Evolutionary conservation across 30 jellyfish, hydroid and myxozoan species (phyloP), one percentile per base, ranked within the genome.

Genomic region (Mastigias papua): DNA sequence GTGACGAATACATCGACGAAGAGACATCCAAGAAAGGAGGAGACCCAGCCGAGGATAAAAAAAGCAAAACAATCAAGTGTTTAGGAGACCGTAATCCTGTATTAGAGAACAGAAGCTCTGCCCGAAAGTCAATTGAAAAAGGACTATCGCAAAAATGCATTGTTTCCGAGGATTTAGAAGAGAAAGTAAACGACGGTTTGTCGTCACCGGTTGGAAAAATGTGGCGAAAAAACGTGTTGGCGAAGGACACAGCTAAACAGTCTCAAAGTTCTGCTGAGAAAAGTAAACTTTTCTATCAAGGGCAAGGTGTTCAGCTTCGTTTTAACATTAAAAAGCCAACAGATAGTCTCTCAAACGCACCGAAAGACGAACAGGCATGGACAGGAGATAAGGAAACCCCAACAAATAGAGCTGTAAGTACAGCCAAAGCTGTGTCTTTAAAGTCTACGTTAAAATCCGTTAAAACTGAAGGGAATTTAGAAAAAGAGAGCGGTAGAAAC

Each of bases 281-380:
- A 32, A 74, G 73, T 33, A 85, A 73, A 48, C 73, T 85, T 6
- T 48, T 85, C 27, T 64, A 62, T 33, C 89, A 77, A 34, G 94
- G 94, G 17, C 88, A 85, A 42, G 94, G 94, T 17, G 78, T 85
- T 26, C 94, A 73, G 76, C 63, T 85, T 42, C 88, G 94, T 31
- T 32, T 85, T 30, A 85, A 85, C 62, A 69, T 73, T 16, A 85
- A 85, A 58, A 58, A 72, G 16, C 77, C 76, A 16, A 35, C 78
- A 23, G 92, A 49, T 15, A 54, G 49, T 13, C 31, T 32, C 81
- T 42, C 69, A 34, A 57, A 46, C 50, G 74, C 21, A 21, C 37
- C 73, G 42, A 65, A 69, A 16, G 64, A 27, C 11, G 67, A 81
- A 29, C 66, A 67, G 51, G 80, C 73, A 19, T 20, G 48, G 54